phyloP scores from a whole-genome alignment of 2,113 vertebrate species.

The Apteryx mantelli region DNA sequence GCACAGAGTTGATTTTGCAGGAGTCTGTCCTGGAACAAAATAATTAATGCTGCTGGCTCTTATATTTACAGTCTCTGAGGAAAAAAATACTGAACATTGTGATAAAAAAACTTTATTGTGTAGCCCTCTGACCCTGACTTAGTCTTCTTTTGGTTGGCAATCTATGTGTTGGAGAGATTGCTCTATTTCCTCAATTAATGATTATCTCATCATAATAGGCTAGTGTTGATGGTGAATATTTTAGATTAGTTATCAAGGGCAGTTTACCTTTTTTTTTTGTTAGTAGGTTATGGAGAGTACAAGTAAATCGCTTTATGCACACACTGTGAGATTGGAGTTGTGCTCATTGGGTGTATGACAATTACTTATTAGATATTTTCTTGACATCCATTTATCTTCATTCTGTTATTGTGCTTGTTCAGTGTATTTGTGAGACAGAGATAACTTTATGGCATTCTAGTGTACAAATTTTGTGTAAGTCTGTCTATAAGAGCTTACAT shows the following conservation, averaged over 20 bases:
- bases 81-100: background rate
- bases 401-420: background rate
- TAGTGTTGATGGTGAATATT: background rate
- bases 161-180: background rate
- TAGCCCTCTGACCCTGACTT: background rate
- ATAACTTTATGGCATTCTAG: background rate
- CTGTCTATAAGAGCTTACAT: background rate
- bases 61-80: background rate
- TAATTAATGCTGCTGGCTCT: background rate
- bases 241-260: background rate
- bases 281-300: background rate
- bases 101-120: background rate
- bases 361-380: background rate
- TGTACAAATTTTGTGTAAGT: background rate
- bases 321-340: background rate
- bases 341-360: background rate
- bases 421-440: background rate
- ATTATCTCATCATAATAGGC: background rate
- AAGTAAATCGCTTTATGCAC: background rate
- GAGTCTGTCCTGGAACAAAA: background rate
- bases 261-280: background rate
- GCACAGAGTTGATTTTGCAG: background rate
- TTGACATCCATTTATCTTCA: background rate
- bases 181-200: background rate
- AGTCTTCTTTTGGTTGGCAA: background rate